Base-by-base conservation (phyloP, 2,888 invertebrate species). In the Marronus borbonicus region DNA sequence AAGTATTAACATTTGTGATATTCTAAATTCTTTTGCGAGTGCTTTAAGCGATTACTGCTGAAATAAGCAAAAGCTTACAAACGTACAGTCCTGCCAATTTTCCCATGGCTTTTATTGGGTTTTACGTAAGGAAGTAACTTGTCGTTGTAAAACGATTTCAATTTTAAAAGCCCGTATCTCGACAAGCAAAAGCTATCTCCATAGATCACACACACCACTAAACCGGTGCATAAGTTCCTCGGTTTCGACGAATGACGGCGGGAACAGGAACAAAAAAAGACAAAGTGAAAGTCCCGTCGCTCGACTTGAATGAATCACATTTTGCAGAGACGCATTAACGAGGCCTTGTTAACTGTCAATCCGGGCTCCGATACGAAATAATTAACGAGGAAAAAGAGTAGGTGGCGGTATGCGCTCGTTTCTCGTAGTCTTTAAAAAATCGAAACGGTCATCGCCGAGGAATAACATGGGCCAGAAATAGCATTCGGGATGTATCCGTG, bases 331-430 rank as follows among this genome's bases (percentile, higher is more conserved):
- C 60, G 24, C 72, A 74, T 74, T 74, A 74, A 44, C 44, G 60
- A 44, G 39, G 44, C 44, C 44, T 24, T 74, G 72, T 74, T 70
- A 74, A 60, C 60, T 74, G 72, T 74, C 72, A 74, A 49, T 60
- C 60, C 24, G 24, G 60, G 20, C 72, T 62, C 60, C n/a, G 17
- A 55, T 50, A 10, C 1, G 39, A 60, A 74, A 74, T 74, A 74
- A 74, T 74, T 74, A 60, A 74, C 55, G 44, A 74, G 60, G 20
- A 44, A 12, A 60, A 72, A 60, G 44, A 60, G 72, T 74, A 60
- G 72, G 72, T 44, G 49, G 72, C 28, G 39, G 60, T 60, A 28
- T 74, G 36, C 39, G 72, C 44, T 60, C 39, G 39, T 60, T 39
- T 14, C 20, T 20, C 44, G 60, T 44, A 74, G 60, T 24, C 55